A percentile compares a stretch with the other conserved stretches of the same genome.
Evolutionary conservation across 2,113 vertebrate genomes (phyloP).

Genomic region (Hippocampus mohnikei): DNA sequence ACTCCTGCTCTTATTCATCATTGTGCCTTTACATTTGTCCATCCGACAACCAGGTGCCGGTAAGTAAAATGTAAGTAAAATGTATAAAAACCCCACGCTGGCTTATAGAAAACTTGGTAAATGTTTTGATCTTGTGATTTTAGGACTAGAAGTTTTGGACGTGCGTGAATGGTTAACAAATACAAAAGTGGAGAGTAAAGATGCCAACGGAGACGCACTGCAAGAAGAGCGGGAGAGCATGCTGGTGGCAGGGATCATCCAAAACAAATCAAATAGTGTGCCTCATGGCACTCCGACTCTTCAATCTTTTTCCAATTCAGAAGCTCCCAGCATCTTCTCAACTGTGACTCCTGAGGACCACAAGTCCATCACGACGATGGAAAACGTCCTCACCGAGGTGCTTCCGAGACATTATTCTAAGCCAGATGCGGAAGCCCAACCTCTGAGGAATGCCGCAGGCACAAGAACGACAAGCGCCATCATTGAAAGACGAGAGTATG

Average conservation of each 20-base stretch:
- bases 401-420: slow-evolving; percentile 9
- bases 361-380: slow-evolving; percentile 13
- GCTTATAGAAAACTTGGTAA: background rate
- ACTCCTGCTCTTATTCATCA: slow-evolving; percentile 44
- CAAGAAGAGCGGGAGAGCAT: slow-evolving; percentile 35
- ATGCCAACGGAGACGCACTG: background rate
- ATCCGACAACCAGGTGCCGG: slow-evolving; percentile 37
- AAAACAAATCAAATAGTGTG: background rate
- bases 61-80: no score
- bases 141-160: background rate
- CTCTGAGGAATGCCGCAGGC: slow-evolving; percentile 1
- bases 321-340: background rate
- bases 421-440: slow-evolving; percentile 7
- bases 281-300: background rate
- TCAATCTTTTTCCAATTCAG: background rate
- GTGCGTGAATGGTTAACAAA: background rate
- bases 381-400: slow-evolving; percentile 24
- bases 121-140: background rate
- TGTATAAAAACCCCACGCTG: background rate
- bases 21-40: slow-evolving; percentile 33
- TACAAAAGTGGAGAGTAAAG: background rate
- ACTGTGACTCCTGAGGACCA: background rate
- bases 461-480: slow-evolving; percentile 13
- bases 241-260: slow-evolving; percentile 41
- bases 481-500: background rate